Percentiles rank a stretch among this genome's conserved stretches.
These are phyloP conservation scores for Hipposideros armiger DNA, from an alignment of 2,113 vertebrate species.

Conservation along the genomic window DNA sequence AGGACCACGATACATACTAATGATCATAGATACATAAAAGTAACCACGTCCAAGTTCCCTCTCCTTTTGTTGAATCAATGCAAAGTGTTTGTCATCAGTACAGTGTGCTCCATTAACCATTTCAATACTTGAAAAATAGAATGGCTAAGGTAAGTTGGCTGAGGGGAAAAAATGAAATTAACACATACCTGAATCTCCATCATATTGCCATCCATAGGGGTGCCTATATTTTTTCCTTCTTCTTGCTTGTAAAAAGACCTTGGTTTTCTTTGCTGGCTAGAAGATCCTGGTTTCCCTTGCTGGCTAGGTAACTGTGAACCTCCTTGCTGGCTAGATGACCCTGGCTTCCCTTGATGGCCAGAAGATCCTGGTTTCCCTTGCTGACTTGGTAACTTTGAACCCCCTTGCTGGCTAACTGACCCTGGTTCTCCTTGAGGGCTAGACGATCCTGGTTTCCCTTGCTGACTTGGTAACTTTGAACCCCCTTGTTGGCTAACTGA, in stretches of 20 bases:
- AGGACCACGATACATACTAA: neutral
- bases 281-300: neutral
- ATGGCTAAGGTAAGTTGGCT: neutral
- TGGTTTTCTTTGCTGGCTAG: conserved; percentile 23
- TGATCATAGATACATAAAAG: neutral
- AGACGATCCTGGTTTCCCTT: neutral
- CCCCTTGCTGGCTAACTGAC: neutral
- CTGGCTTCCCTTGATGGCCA: neutral
- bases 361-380: neutral
- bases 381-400: too few species aligned
- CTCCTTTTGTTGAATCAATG: neutral
- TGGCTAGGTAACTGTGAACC: neutral
- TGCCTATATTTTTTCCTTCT: conserved; percentile 28
- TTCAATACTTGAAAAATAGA: neutral
- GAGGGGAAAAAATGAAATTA: neutral
- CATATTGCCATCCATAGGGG: neutral
- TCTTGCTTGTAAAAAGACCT: neutral
- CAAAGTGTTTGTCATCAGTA: neutral
- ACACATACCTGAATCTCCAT: conserved; percentile 62
- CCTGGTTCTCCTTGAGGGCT: neutral
- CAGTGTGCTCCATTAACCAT: neutral
- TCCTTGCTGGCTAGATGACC: neutral
- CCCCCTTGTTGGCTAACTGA: neutral
- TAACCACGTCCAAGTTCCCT: neutral
- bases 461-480: neutral